Percentiles rank a stretch among this genome's conserved stretches.
These are phyloP conservation scores for Leucophenga varia DNA, from an alignment of 1,140 invertebrate genomes.

Conservation along the genomic window DNA sequence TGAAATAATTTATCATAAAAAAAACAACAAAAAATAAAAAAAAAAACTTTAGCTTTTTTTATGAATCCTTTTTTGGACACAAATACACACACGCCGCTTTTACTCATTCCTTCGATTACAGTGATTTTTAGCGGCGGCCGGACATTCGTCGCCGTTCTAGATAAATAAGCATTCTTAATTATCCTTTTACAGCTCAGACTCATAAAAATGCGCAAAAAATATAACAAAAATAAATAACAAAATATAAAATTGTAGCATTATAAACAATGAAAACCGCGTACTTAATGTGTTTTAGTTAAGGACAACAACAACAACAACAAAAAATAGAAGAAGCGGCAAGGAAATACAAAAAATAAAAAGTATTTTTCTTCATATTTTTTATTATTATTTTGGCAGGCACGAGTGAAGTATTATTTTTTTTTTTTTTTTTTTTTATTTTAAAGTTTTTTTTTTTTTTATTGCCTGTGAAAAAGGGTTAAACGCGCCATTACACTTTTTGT, in stretches of 20 bases:
- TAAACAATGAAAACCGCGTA: conserved; percentile 53
- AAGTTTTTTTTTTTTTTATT: conserved; percentile 54
- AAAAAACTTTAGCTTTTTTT: conserved; percentile 28
- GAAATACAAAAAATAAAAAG: no score
- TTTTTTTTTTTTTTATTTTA: conserved; percentile 16
- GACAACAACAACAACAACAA: conserved; percentile 12
- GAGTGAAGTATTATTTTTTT: conserved; percentile 47
- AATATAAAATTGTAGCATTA: conserved; percentile 35
- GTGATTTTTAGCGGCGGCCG: conserved; percentile 5
- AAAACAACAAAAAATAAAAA: conserved; percentile 29
- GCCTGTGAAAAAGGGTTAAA: conserved; percentile 49
- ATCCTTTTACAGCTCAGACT: conserved; percentile 34
- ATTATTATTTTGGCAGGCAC: no score
- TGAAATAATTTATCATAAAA: conserved; percentile 27
- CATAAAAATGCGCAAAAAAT: no score
- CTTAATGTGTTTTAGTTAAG: conserved; percentile 44
- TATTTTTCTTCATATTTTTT: conserved; percentile 54
- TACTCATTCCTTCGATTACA: neutral
- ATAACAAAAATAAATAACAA: conserved; percentile 1
- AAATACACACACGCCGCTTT: neutral
- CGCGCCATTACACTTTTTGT: no score
- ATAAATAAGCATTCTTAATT: conserved; percentile 56
- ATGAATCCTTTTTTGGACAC: conserved; percentile 26
- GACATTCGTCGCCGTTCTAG: conserved; percentile 52
- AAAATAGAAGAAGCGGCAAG: conserved; percentile 10